phyloP scores from a whole-genome alignment of 2,113 vertebrate species.

The Smithornis capensis region DNA sequence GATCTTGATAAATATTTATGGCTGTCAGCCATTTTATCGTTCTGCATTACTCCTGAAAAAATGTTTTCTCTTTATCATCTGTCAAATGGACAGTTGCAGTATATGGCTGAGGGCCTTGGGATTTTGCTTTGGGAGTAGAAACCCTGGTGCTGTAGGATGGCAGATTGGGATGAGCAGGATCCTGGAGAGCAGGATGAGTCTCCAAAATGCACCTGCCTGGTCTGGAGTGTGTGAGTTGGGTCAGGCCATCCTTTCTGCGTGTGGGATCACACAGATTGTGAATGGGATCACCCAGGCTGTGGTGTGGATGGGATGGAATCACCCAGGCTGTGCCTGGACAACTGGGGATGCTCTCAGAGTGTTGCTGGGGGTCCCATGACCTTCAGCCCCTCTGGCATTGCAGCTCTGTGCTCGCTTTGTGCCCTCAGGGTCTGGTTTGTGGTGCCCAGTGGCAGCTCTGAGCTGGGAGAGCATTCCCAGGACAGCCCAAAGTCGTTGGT shows the following conservation, averaged over 20 bases:
- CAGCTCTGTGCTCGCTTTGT: neutral
- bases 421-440: neutral
- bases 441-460: neutral
- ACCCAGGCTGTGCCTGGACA: neutral
- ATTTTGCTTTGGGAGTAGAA: neutral
- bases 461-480: neutral
- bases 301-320: neutral
- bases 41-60: neutral
- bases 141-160: neutral
- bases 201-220: neutral
- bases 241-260: neutral
- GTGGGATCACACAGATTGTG: neutral
- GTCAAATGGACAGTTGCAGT: neutral
- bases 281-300: neutral
- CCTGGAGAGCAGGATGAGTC: neutral
- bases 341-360: accelerated
- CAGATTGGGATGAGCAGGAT: neutral
- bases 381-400: neutral
- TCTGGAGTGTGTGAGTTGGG: neutral
- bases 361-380: neutral
- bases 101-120: accelerated
- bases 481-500: neutral
- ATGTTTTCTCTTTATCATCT: neutral
- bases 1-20: conserved; percentile 34
- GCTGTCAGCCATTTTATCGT: conserved; percentile 30